A percentile compares a stretch with the other conserved stretches of the same genome.
These are phyloP conservation scores for Zoanthus sociatus DNA, from an alignment of 92 coral and sea anemone species.

Conservation along the genomic window DNA sequence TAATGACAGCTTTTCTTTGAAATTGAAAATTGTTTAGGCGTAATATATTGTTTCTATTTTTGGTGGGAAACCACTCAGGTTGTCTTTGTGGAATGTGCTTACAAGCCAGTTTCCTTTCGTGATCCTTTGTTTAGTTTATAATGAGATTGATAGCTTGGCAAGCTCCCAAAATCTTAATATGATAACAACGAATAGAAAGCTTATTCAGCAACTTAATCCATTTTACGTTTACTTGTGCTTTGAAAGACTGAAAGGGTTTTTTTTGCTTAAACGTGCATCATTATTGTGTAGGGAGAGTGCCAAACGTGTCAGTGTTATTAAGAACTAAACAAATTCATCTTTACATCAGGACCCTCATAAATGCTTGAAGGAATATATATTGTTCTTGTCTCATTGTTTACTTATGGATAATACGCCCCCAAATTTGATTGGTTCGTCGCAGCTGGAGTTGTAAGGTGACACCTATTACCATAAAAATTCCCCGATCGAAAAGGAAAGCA, in stretches of 20 bases:
- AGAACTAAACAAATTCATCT: too few species aligned
- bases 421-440: conserved; percentile 14
- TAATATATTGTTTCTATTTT: conserved; percentile 9
- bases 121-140: background rate
- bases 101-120: conserved; percentile 2
- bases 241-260: background rate
- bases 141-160: background rate
- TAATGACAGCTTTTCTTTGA: conserved; percentile 16
- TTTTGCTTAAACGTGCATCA: background rate
- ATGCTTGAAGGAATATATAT: too few species aligned
- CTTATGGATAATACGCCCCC: conserved; percentile 9
- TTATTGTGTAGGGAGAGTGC: too few species aligned
- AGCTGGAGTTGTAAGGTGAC: conserved; percentile 21
- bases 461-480: background rate
- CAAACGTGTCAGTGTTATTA: too few species aligned
- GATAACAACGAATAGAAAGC: too few species aligned
- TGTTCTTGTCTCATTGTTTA: background rate
- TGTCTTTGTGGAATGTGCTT: conserved; percentile 34
- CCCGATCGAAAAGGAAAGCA: background rate
- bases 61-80: background rate
- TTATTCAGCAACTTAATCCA: background rate
- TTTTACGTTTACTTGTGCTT: background rate
- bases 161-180: background rate
- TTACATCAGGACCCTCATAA: too few species aligned
- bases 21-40: conserved; percentile 3